Conservation (phyloP, 2,797 vertebrate genomes). For the Telmatherina bonti region DNA sequence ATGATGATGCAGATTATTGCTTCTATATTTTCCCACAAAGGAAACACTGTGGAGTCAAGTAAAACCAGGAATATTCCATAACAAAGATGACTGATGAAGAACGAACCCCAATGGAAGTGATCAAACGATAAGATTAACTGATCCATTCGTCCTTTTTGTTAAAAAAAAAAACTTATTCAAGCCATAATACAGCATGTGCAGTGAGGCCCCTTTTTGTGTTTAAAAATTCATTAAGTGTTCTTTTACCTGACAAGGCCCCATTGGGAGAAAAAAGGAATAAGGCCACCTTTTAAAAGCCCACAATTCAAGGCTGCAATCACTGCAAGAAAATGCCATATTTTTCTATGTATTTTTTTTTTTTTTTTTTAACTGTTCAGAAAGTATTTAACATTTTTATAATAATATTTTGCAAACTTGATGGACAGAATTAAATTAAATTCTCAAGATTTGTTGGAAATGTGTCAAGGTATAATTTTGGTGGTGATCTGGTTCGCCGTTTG, state of each 20-base stretch:
- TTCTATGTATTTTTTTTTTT: too few relatives aligned
- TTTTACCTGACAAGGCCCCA: slow-evolving; percentile 45
- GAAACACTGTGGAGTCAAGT: background rate
- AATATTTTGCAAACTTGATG: too few relatives aligned
- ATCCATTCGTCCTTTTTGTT: background rate
- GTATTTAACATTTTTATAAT: too few relatives aligned
- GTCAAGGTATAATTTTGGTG: too few relatives aligned
- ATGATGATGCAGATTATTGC: slow-evolving; percentile 53
- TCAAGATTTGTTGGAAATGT: too few relatives aligned
- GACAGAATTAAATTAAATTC: too few relatives aligned
- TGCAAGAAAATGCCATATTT: slow-evolving; percentile 35
- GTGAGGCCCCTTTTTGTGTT: background rate
- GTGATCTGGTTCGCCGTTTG: too few relatives aligned
- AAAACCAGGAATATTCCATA: background rate
- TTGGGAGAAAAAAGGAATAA: slow-evolving; percentile 31
- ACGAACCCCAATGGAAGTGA: background rate
- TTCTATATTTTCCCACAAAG: slow-evolving; percentile 7
- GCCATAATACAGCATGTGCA: background rate
- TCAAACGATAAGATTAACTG: background rate
- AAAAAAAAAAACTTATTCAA: background rate
- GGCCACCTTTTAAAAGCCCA: slow-evolving; percentile 45
- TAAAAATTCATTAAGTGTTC: slow-evolving; percentile 34
- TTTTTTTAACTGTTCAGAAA: too few relatives aligned
- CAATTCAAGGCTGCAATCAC: slow-evolving; percentile 31
- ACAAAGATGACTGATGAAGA: background rate